Conservation (phyloP, 2,888 invertebrate genomes). For the Automeris io region DNA sequence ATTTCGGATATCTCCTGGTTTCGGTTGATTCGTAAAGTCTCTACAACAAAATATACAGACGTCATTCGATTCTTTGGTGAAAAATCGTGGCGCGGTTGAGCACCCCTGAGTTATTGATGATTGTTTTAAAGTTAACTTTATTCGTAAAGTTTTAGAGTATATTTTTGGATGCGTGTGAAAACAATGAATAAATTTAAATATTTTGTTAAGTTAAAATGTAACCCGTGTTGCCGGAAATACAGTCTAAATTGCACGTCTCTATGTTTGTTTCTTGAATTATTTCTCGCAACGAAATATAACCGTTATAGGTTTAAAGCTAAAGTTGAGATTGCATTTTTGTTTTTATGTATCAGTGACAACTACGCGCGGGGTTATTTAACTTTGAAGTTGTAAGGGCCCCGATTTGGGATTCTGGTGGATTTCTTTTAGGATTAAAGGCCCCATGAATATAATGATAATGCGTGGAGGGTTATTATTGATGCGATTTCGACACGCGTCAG, state of each 20-base stretch:
- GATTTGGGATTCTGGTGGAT: constrained; percentile 72
- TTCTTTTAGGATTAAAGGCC: constrained; percentile 75
- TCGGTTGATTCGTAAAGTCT: too few species aligned
- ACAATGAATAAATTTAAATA: constrained; percentile 71
- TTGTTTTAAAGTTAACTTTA: constrained; percentile 19
- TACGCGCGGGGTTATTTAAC: constrained; percentile 64
- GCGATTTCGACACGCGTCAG: constrained; percentile 55
- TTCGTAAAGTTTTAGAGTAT: constrained; percentile 29
- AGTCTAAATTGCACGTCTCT: constrained; percentile 72
- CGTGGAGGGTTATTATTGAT: constrained; percentile 48
- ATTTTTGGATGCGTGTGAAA: constrained; percentile 31
- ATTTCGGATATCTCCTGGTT: too few species aligned
- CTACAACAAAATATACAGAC: constrained; percentile 76
- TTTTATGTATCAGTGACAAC: constrained; percentile 25
- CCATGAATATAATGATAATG: constrained; percentile 76
- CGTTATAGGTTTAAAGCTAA: constrained; percentile 32
- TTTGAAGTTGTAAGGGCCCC: constrained; percentile 75
- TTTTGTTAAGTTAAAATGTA: constrained; percentile 76
- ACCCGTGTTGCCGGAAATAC: constrained; percentile 75
- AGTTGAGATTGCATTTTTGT: constrained; percentile 29
- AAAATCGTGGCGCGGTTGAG: constrained; percentile 59
- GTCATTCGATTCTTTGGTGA: constrained; percentile 67
- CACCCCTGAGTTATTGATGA: constrained; percentile 46
- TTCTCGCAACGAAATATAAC: constrained; percentile 23
- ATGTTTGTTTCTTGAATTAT: constrained; percentile 64